A percentile compares a stretch with the other conserved stretches of the same genome.
phyloP scores from a whole-genome alignment of 1,140 invertebrate species.

The Cylas formicarius region DNA sequence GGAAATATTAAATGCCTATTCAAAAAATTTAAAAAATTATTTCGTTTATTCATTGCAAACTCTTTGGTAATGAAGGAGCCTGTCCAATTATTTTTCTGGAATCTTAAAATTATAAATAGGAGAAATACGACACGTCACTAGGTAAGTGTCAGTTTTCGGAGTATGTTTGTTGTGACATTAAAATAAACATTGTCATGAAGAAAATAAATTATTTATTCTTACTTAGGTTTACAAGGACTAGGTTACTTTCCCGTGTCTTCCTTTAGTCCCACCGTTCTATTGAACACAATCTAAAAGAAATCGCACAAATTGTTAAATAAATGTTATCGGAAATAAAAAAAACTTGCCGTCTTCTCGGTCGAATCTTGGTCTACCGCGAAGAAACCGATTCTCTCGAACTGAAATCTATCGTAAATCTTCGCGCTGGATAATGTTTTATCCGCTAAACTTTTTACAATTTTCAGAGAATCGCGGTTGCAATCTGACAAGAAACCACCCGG shows the following conservation, averaged over 20 bases:
- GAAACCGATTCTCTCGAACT: slow-evolving; percentile 96
- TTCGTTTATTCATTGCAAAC: too few relatives aligned
- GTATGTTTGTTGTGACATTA: too few relatives aligned
- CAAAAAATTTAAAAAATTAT: too few relatives aligned
- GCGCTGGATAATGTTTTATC: slow-evolving; percentile 63
- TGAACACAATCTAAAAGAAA: slow-evolving; percentile 76
- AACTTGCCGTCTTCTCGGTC: slow-evolving; percentile 53
- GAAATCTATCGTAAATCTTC: slow-evolving; percentile 81
- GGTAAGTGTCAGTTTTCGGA: too few relatives aligned
- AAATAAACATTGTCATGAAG: too few relatives aligned
- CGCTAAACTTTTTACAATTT: slow-evolving; percentile 62
- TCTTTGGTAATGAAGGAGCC: too few relatives aligned
- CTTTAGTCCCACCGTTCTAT: slow-evolving; percentile 87
- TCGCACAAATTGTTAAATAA: slow-evolving; percentile 15
- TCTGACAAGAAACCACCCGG: slow-evolving; percentile 90
- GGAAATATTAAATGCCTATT: too few relatives aligned
- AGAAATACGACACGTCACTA: too few relatives aligned
- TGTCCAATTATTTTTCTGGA: too few relatives aligned
- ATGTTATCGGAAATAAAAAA: slow-evolving; percentile 14
- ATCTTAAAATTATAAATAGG: too few relatives aligned
- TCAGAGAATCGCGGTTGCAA: slow-evolving; percentile 74
- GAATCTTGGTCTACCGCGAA: slow-evolving; percentile 93
- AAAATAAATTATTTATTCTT: too few relatives aligned
- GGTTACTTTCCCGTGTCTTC: slow-evolving; percentile 83
- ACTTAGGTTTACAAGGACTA: too few relatives aligned